A percentile compares a stretch with the other conserved stretches of the same genome.
Evolutionary conservation across 2,797 vertebrate genomes (phyloP).

Genomic region (Molossus molossus): DNA sequence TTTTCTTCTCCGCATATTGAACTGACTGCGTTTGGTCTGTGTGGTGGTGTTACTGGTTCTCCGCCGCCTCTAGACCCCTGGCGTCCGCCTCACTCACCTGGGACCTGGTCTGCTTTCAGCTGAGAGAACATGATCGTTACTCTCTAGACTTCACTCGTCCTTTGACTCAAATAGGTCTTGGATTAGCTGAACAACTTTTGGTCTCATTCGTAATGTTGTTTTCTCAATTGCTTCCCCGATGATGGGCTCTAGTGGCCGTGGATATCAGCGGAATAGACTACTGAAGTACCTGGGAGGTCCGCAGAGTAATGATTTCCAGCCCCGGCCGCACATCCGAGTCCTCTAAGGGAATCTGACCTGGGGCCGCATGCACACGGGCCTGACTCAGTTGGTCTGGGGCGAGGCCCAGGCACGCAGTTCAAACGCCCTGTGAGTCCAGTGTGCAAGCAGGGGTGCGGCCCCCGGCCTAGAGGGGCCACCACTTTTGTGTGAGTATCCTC

Average conservation of each 20-base stretch:
- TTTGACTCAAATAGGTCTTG: not conserved
- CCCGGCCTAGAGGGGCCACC: not conserved
- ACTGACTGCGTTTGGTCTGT: not conserved
- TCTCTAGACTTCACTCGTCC: not conserved
- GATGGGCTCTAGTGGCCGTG: not conserved
- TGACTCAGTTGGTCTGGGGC: not conserved
- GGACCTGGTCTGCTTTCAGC: not conserved
- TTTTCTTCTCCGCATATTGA: not conserved
- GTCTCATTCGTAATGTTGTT: not conserved
- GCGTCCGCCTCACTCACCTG: not conserved
- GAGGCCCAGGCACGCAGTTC: not conserved
- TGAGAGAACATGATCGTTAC: not conserved
- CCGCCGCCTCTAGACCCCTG: not conserved
- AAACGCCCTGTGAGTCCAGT: not conserved
- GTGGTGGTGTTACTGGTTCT: not conserved
- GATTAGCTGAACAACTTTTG: not conserved
- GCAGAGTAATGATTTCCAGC: not conserved
- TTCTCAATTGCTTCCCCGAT: fast-evolving
- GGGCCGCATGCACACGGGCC: not conserved
- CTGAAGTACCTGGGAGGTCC: not conserved
- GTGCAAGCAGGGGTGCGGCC: not conserved
- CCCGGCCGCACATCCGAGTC: not conserved
- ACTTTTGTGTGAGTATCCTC: not conserved
- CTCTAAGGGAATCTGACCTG: not conserved
- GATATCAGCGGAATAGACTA: not conserved